A percentile compares a stretch with the other conserved stretches of the same genome.
phyloP scores from a whole-genome alignment of 2,797 vertebrate species.

The Mallotus villosus region DNA sequence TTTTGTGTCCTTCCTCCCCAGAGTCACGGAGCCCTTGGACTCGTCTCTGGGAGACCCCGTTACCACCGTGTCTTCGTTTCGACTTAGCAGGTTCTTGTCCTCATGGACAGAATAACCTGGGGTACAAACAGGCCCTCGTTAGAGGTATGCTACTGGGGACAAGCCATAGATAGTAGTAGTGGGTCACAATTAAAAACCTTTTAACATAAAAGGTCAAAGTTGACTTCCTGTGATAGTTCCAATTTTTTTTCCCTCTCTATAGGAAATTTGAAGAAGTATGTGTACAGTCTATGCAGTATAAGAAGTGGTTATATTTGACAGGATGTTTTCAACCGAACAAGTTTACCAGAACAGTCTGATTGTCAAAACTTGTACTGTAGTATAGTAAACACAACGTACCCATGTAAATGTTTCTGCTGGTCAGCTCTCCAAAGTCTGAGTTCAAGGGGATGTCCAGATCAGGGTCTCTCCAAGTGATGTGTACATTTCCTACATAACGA shows the following conservation, averaged over 20 bases:
- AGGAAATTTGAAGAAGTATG: too few species aligned
- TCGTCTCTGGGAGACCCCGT: slow-evolving; percentile 84
- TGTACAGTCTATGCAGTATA: background rate
- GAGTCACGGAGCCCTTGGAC: slow-evolving; percentile 81
- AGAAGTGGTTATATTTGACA: background rate
- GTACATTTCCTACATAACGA: slow-evolving; percentile 79
- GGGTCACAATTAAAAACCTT: background rate
- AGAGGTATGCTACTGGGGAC: background rate
- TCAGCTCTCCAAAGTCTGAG: slow-evolving; percentile 61
- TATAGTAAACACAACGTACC: slow-evolving; percentile 64
- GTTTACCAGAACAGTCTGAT: background rate
- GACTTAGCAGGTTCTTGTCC: slow-evolving; percentile 75
- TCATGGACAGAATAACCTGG: slow-evolving; percentile 86
- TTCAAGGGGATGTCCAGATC: slow-evolving; percentile 72
- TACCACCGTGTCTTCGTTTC: slow-evolving; percentile 76
- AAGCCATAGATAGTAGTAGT: background rate
- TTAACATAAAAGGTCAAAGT: background rate
- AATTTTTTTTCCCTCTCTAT: too few species aligned
- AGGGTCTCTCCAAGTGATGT: slow-evolving; percentile 78
- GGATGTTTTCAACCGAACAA: background rate
- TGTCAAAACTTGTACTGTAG: background rate
- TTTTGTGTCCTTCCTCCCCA: slow-evolving; percentile 63
- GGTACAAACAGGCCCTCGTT: background rate
- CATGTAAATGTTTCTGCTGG: slow-evolving; percentile 78
- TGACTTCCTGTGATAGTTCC: background rate